Base-by-base conservation (phyloP, 2,888 invertebrate species). In the Neoaliturus tenellus region DNA sequence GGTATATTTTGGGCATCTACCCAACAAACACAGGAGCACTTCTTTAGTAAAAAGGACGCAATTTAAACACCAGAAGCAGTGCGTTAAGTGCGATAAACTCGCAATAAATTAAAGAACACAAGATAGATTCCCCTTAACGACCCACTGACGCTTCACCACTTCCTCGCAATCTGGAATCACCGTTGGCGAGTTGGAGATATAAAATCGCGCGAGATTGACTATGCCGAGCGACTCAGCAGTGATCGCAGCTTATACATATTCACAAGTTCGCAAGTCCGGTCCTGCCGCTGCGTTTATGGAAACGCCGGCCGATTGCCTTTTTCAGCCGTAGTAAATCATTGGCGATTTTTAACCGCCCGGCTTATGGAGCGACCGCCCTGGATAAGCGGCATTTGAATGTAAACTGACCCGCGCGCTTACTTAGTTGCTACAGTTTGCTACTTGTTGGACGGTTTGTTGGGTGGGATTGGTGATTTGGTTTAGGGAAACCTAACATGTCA, bases 191-290 rank as follows among this genome's bases (percentile, higher is more conserved):
- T 14, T 17, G 28, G 62, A 39, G 39, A 39, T 3, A 69, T 69
- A 69, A 69, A 69, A 35, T 69, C 69, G 28, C 69, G 39, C 20
- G 39, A 69, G 69, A 69, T 69, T 69, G 39, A 69, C 69, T 20
- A 20, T 14, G 67, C 33, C 2, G 28, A 67, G 31, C 67, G 67
- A 14, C 67, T 67, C 67, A 51, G 51, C n/a, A 28, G 12, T 25
- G 20, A 20, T 55, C 55, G 20, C 20, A 23, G 10, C 69, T 69
- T 33, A 69, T 69, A 69, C 35, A 69, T 69, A 69, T 69, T 69
- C 39, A 69, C 69, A 1, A 39, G 69, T 69, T 35, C 39, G 20
- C 35, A 39, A 39, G 35, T 69, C 69, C 39, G 23, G 35, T 69
- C 39, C 69, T 17, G 67, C 33, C 12, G n/a, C 69, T 20, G 39